Percentiles rank a stretch among this genome's conserved stretches.
These are phyloP conservation scores for Gasterosteus aculeatus DNA, from an alignment of 2,113 vertebrate genomes.

Conservation along the genomic window DNA sequence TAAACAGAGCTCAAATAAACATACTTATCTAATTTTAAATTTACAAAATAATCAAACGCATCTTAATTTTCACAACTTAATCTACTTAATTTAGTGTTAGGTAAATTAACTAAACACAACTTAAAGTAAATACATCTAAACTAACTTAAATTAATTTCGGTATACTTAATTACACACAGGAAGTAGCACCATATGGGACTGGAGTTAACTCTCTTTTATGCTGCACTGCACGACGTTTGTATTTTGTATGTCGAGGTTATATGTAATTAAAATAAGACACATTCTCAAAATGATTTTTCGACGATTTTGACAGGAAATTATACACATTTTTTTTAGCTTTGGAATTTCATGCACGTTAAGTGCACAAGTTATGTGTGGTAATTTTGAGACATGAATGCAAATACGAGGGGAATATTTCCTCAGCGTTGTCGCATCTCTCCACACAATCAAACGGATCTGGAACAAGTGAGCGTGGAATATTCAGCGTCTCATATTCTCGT, in stretches of 20 bases:
- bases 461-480: slow-evolving; percentile 7
- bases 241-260: background rate
- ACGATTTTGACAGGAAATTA: background rate
- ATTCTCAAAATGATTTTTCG: background rate
- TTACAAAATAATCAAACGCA: background rate
- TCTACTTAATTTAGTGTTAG: background rate
- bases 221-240: background rate
- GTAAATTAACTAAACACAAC: background rate
- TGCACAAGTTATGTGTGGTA: slow-evolving; percentile 10
- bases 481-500: slow-evolving; percentile 42
- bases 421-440: slow-evolving; percentile 8
- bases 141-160: background rate
- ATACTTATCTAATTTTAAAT: background rate
- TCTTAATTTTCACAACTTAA: background rate
- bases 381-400: background rate
- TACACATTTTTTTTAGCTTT: background rate
- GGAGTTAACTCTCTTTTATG: background rate
- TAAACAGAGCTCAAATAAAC: background rate
- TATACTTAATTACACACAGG: background rate
- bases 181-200: background rate
- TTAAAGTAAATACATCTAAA: background rate
- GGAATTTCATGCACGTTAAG: slow-evolving; percentile 20
- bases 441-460: slow-evolving; percentile 32
- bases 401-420: slow-evolving; percentile 3
- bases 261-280: background rate